A percentile compares a stretch with the other conserved stretches of the same genome.
These are phyloP conservation scores for Drosophila orena DNA, from an alignment of 1,140 invertebrate species.

Conservation along the genomic window DNA sequence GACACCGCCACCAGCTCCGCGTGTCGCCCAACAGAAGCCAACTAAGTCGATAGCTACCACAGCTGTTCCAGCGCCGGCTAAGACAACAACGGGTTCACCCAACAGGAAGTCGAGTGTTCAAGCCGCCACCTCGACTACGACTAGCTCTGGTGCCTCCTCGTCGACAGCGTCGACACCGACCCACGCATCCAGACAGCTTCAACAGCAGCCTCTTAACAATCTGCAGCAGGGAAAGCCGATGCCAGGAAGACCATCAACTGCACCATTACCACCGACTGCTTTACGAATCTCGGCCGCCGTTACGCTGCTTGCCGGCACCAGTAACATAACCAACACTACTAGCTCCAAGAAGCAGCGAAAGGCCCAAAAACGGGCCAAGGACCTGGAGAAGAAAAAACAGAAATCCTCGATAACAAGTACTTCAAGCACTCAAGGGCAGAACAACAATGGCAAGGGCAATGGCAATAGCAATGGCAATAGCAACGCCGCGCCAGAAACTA, in stretches of 20 bases:
- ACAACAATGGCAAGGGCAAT: constrained; percentile 32
- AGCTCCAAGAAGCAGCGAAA: constrained; percentile 51
- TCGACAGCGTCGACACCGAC: constrained; percentile 70
- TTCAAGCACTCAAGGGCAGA: constrained; percentile 10
- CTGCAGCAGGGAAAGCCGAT: constrained; percentile 22
- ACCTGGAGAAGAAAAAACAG: constrained; percentile 65
- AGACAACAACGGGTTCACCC: constrained; percentile 13
- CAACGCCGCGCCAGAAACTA: constrained; percentile 7
- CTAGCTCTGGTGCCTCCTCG: constrained; percentile 56
- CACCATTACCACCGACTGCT: constrained; percentile 7
- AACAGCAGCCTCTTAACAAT: constrained; percentile 8
- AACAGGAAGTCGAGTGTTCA: constrained; percentile 5
- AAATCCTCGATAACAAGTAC: constrained; percentile 40
- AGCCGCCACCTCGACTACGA: constrained; percentile 29
- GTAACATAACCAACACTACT: background rate
- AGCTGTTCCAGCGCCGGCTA: constrained; percentile 5
- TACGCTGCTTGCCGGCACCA: constrained; percentile 22
- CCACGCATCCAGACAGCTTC: constrained; percentile 31
- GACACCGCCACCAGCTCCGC: constrained; percentile 5
- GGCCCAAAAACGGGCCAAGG: constrained; percentile 61
- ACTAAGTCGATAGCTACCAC: constrained; percentile 41
- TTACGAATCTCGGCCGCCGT: constrained; percentile 28
- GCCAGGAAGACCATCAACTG: constrained; percentile 5
- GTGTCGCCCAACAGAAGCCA: constrained; percentile 32
- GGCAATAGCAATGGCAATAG: constrained; percentile 18